Evolutionary conservation across 2,888 invertebrate genomes (phyloP).

Genomic region (Tetrapedia diversipes): DNA sequence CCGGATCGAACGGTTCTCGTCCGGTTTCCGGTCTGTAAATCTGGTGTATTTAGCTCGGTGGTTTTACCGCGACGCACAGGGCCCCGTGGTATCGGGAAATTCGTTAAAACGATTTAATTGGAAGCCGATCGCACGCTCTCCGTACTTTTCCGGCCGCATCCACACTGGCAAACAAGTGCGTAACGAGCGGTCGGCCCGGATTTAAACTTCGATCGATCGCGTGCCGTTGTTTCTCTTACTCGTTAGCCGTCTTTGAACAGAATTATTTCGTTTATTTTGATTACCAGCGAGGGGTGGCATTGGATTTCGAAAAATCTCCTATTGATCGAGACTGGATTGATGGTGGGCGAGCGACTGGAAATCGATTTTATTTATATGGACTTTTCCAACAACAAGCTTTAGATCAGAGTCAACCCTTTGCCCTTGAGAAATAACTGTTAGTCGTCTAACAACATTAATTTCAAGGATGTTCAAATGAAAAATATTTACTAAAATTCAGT

Average conservation of each 20-base stretch:
- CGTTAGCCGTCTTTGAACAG: slow-evolving; percentile 33
- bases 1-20: slow-evolving; percentile 16
- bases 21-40: slow-evolving; percentile 14
- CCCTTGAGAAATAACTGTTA: no score
- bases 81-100: slow-evolving; percentile 28
- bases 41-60: slow-evolving; percentile 35
- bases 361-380: background rate
- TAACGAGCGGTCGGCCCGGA: slow-evolving; percentile 31
- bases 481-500: no score
- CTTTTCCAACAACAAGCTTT: no score
- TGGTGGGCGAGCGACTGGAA: background rate
- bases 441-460: no score
- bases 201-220: slow-evolving; percentile 26
- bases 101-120: slow-evolving; percentile 60
- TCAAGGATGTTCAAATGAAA: no score
- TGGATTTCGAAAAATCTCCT: slow-evolving; percentile 1
- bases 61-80: slow-evolving; percentile 5
- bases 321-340: background rate
- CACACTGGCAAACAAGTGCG: slow-evolving; percentile 34
- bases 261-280: slow-evolving; percentile 23
- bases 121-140: slow-evolving; percentile 41
- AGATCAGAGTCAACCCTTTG: no score
- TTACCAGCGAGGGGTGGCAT: background rate
- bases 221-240: slow-evolving; percentile 17
- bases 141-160: slow-evolving; percentile 31